Evolutionary conservation across 2,797 vertebrate species (phyloP).

Genomic region (Pempheris klunzingeri): DNA sequence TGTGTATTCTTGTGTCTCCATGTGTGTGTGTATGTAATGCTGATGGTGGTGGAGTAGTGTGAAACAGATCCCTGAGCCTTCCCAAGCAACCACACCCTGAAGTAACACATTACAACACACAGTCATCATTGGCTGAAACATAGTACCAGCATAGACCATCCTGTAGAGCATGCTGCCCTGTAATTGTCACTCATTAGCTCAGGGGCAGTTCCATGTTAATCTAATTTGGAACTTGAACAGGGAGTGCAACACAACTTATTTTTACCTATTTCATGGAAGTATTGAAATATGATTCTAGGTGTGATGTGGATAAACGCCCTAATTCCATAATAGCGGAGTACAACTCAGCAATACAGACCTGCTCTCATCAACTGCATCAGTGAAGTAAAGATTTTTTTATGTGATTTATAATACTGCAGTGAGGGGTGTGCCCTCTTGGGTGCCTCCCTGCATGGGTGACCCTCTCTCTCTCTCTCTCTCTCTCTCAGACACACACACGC

Average conservation of each 20-base stretch:
- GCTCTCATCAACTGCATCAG: constrained; percentile 15
- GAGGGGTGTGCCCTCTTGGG: constrained; percentile 36
- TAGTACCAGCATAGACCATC: constrained; percentile 45
- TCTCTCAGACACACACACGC: neutral
- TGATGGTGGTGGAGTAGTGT: constrained; percentile 46
- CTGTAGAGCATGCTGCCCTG: constrained; percentile 35
- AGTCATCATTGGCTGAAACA: constrained; percentile 53
- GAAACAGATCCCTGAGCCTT: constrained; percentile 53
- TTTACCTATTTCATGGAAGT: neutral
- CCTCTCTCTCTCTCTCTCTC: neutral
- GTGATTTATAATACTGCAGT: constrained; percentile 63
- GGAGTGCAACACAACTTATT: neutral
- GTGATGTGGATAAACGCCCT: neutral
- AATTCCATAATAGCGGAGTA: neutral
- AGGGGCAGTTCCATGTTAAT: constrained; percentile 4
- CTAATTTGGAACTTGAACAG: neutral
- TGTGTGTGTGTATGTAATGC: constrained; percentile 26
- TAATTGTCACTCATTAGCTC: constrained; percentile 60
- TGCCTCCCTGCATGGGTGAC: constrained; percentile 14
- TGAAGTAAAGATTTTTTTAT: constrained; percentile 19
- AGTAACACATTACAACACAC: constrained; percentile 67
- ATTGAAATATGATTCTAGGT: neutral
- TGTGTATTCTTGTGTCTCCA: constrained; percentile 16
- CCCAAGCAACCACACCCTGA: constrained; percentile 72
- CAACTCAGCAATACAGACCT: neutral